Conservation (phyloP, 2,113 vertebrate species). For the Hyaena hyaena region DNA sequence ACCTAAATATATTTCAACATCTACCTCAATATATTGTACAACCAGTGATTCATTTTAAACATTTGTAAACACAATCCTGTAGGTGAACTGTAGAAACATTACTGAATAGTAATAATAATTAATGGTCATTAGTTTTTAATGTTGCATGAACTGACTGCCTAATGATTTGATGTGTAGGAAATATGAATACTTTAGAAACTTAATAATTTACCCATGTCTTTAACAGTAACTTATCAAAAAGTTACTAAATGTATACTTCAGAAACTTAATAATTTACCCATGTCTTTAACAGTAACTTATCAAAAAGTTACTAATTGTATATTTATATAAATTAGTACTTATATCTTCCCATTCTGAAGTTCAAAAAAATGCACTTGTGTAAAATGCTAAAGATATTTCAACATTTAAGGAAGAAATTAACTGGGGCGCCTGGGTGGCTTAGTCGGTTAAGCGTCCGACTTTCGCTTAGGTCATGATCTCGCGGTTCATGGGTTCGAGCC, state of each 20-base stretch:
- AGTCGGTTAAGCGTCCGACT: too few relatives aligned
- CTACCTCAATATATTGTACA: not conserved
- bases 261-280: not conserved
- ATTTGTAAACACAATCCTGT: not conserved
- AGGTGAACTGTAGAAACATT: not conserved
- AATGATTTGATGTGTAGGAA: not conserved
- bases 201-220: not conserved
- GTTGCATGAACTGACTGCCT: not conserved
- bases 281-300: not conserved
- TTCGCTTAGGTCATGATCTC: too few relatives aligned
- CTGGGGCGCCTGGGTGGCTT: too few relatives aligned
- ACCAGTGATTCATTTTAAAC: not conserved
- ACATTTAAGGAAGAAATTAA: slow-evolving; percentile 27
- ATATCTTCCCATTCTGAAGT: slow-evolving; percentile 18
- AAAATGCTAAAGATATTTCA: not conserved
- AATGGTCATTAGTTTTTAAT: not conserved
- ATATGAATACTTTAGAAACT: not conserved
- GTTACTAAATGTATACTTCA: not conserved
- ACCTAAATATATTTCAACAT: not conserved
- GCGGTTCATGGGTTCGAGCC: too few relatives aligned
- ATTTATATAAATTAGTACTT: not conserved
- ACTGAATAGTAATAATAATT: not conserved
- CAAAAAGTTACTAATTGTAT: not conserved
- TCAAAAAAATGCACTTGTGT: not conserved
- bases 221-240: not conserved